Conservation (phyloP, 2,113 vertebrate species). For the Gorsachius goisagi region DNA sequence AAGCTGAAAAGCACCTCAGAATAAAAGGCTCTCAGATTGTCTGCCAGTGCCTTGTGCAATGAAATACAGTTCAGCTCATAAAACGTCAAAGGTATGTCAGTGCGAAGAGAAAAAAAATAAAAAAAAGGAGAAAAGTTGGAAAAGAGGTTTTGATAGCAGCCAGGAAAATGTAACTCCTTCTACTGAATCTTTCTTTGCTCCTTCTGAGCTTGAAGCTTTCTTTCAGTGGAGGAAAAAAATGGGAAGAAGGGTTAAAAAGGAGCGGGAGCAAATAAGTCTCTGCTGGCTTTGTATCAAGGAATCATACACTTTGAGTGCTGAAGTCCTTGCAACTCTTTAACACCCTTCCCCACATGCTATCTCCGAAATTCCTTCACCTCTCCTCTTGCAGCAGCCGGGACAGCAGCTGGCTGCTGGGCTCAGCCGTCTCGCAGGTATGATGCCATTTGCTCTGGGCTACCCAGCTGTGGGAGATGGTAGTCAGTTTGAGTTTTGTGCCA, state of each 20-base stretch:
- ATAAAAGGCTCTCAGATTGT: slow-evolving; percentile 7
- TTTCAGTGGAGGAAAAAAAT: background rate
- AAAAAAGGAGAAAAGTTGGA: background rate
- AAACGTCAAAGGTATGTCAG: slow-evolving; percentile 26
- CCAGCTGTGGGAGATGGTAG: fast-evolving
- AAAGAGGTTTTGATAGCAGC: slow-evolving; percentile 2
- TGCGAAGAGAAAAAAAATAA: background rate
- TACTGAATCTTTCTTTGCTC: background rate
- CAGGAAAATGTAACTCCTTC: slow-evolving; percentile 39
- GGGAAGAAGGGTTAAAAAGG: background rate
- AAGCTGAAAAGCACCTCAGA: slow-evolving; percentile 23
- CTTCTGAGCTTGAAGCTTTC: background rate
- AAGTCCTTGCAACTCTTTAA: slow-evolving; percentile 16
- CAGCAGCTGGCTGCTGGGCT: background rate
- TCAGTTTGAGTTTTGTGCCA: background rate
- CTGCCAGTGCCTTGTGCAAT: slow-evolving; percentile 18
- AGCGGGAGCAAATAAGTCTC: background rate
- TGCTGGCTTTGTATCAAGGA: background rate
- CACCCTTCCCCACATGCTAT: background rate
- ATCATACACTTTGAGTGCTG: background rate
- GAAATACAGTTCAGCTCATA: slow-evolving; percentile 22
- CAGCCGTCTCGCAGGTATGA: background rate
- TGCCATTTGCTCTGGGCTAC: background rate
- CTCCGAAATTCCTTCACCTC: background rate
- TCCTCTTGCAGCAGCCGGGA: background rate